A percentile compares a stretch with the other conserved stretches of the same genome.
Evolutionary conservation across 2,113 vertebrate genomes (phyloP).

Genomic region (Hoplias malabaricus): DNA sequence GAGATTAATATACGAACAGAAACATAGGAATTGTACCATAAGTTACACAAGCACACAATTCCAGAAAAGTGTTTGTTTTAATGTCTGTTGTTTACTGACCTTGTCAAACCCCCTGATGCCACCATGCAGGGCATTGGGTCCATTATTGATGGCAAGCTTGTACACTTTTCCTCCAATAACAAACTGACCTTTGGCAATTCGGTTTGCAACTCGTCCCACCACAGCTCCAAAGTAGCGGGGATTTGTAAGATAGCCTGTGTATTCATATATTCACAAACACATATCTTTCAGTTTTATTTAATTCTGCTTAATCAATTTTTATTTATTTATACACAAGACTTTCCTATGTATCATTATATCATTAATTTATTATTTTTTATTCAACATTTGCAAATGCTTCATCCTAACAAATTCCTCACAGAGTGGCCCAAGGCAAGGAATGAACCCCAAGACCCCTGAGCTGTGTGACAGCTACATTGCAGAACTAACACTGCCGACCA

Average conservation of each 20-base stretch:
- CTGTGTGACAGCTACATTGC: too few relatives aligned
- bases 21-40: not conserved
- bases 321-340: not conserved
- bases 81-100: slow-evolving; percentile 64
- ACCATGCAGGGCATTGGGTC: slow-evolving; percentile 89
- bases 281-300: not conserved
- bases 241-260: slow-evolving; percentile 82
- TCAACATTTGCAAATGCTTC: too few relatives aligned
- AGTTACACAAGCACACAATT: not conserved
- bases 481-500: too few relatives aligned
- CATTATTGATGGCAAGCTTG: slow-evolving; percentile 82
- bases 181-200: slow-evolving; percentile 84
- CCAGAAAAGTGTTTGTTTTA: not conserved
- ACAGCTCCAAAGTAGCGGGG: slow-evolving; percentile 85
- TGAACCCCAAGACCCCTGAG: too few relatives aligned
- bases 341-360: too few relatives aligned
- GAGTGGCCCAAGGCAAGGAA: too few relatives aligned
- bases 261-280: not conserved
- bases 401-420: too few relatives aligned
- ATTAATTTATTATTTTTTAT: too few relatives aligned
- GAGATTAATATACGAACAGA: too few relatives aligned
- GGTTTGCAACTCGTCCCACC: slow-evolving; percentile 89
- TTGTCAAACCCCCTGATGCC: slow-evolving; percentile 89
- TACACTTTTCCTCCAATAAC: slow-evolving; percentile 76
- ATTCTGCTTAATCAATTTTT: not conserved